phyloP scores from a whole-genome alignment of 1,140 invertebrate species.

The Drosophila yakuba region DNA sequence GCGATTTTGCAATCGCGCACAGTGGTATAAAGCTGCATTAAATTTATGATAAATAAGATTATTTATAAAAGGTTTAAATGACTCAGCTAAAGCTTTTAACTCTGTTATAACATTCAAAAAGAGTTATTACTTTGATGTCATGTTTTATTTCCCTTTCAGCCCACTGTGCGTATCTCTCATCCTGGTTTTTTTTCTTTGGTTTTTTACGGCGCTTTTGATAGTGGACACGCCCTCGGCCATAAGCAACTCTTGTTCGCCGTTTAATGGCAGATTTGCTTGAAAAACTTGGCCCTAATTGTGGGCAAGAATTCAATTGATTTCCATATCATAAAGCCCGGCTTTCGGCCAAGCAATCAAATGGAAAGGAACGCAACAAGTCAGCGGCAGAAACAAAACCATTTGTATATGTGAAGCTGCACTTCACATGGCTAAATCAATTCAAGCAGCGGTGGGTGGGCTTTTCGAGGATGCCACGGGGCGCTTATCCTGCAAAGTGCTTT shows the following conservation, averaged over 20 bases:
- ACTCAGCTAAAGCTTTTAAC: too few species aligned
- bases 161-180: slow-evolving; percentile 21
- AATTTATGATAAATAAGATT: not conserved
- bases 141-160: not conserved
- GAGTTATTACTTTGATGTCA: too few species aligned
- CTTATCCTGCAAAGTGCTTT: slow-evolving; percentile 57
- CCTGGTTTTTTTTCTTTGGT: not conserved
- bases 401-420: slow-evolving; percentile 8
- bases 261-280: slow-evolving; percentile 6
- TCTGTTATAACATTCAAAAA: too few species aligned
- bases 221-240: slow-evolving; percentile 29
- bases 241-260: slow-evolving; percentile 11
- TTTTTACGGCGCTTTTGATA: slow-evolving; percentile 32
- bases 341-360: slow-evolving; percentile 21
- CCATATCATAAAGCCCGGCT: slow-evolving; percentile 28
- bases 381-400: slow-evolving; percentile 46
- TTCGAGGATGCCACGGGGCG: slow-evolving; percentile 50
- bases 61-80: not conserved
- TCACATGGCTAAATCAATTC: slow-evolving; percentile 27
- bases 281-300: slow-evolving; percentile 42
- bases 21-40: slow-evolving; percentile 5
- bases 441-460: slow-evolving; percentile 22
- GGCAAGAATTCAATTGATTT: slow-evolving; percentile 51
- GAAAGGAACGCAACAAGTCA: slow-evolving; percentile 57
- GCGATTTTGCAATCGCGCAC: slow-evolving; percentile 12